phyloP scores from a whole-genome alignment of 2,113 vertebrate species.

The Hyperoodon ampullatus region DNA sequence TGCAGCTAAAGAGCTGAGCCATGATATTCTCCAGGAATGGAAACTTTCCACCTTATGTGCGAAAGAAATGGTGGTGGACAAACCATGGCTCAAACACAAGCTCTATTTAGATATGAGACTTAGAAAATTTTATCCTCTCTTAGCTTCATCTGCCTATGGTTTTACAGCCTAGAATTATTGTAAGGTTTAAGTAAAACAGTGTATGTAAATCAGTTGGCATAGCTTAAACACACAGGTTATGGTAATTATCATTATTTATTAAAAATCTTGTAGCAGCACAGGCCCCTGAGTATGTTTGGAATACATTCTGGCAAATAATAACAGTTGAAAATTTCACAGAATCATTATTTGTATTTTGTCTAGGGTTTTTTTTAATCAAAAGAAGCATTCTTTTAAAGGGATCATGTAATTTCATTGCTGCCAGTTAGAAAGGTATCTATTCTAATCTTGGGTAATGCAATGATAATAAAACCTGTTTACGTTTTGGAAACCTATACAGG shows the following conservation, averaged over 20 bases:
- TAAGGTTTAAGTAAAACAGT: background rate
- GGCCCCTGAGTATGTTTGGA: background rate
- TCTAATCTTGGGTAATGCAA: background rate
- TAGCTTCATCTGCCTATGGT: background rate
- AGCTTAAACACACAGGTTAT: background rate
- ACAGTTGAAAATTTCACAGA: background rate
- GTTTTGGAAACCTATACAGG: background rate
- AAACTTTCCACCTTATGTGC: background rate
- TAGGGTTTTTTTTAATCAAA: background rate
- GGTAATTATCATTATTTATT: constrained; percentile 7
- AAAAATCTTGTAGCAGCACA: background rate
- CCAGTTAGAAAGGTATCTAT: background rate
- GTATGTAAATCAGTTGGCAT: background rate
- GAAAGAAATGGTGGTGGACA: background rate
- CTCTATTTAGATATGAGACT: background rate
- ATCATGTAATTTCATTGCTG: background rate
- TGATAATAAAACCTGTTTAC: background rate
- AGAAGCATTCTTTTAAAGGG: background rate
- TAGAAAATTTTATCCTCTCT: background rate
- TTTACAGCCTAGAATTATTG: background rate
- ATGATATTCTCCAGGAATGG: background rate
- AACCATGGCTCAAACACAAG: background rate
- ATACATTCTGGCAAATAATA: background rate
- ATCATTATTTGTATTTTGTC: background rate
- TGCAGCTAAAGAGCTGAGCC: background rate